Conservation (phyloP, 2,797 vertebrate species). For the Lutjanus argentimaculatus region DNA sequence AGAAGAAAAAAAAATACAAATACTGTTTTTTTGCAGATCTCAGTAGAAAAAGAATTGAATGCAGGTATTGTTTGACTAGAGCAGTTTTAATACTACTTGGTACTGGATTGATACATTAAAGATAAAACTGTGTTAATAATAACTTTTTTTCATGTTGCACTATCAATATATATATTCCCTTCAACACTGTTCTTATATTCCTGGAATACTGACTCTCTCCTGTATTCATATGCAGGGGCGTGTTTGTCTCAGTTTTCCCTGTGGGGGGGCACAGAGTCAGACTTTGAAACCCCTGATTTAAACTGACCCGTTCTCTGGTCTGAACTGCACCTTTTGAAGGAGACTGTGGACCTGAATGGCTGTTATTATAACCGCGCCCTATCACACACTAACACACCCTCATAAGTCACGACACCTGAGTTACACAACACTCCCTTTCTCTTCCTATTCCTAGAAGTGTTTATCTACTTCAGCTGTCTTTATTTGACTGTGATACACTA, state of each 20-base stretch:
- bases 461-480: not conserved
- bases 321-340: not conserved
- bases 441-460: not conserved
- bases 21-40: too few relatives aligned
- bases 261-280: not conserved
- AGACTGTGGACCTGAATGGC: not conserved
- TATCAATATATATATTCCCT: not conserved
- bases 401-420: not conserved
- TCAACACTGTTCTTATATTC: not conserved
- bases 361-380: slow-evolving; percentile 1
- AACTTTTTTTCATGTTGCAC: not conserved
- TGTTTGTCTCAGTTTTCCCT: not conserved
- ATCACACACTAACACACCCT: slow-evolving; percentile 36
- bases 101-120: too few relatives aligned
- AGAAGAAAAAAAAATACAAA: too few relatives aligned
- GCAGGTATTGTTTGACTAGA: too few relatives aligned
- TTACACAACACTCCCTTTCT: not conserved
- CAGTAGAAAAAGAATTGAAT: too few relatives aligned
- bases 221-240: not conserved
- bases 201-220: not conserved
- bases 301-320: not conserved
- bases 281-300: not conserved
- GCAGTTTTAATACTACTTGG: too few relatives aligned
- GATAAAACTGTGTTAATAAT: not conserved
- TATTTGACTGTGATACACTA: slow-evolving; percentile 4